A percentile compares a stretch with the other conserved stretches of the same genome.
phyloP scores from a whole-genome alignment of 2,797 vertebrate genomes.

The Morelia viridis region DNA sequence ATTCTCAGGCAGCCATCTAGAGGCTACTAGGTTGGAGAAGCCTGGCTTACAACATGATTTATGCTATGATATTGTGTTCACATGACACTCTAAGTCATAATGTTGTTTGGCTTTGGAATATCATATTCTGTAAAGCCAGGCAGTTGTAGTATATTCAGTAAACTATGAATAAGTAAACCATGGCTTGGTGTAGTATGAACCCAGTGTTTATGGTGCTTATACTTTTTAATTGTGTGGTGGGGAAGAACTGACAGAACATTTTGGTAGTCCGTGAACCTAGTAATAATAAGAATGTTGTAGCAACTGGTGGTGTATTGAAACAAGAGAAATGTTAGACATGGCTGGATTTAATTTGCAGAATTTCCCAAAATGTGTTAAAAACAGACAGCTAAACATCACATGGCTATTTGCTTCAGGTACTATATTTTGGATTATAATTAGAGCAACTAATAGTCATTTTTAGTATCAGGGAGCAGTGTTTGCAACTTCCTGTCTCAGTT shows the following conservation, averaged over 20 bases:
- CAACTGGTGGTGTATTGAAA: constrained; percentile 10
- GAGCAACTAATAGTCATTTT: not conserved
- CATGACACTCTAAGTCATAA: not conserved
- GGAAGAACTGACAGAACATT: not conserved
- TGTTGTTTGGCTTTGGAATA: not conserved
- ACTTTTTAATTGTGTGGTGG: not conserved
- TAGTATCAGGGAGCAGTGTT: not conserved
- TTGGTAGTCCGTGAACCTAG: not conserved
- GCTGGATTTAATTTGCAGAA: not conserved
- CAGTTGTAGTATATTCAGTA: not conserved
- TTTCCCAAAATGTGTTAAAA: constrained; percentile 44
- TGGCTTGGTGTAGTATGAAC: not conserved
- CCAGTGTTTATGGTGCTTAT: not conserved
- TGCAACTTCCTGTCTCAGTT: not conserved
- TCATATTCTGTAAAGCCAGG: not conserved
- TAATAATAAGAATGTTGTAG: not conserved
- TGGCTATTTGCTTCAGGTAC: not conserved
- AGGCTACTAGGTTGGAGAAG: not conserved
- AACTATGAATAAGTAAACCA: not conserved
- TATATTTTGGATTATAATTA: not conserved
- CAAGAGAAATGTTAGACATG: constrained; percentile 4
- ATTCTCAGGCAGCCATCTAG: not conserved
- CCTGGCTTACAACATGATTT: not conserved
- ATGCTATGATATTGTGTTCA: not conserved
- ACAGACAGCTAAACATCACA: not conserved